Conservation (phyloP, 2,797 vertebrate genomes). For the Macropus fuliginosus region DNA sequence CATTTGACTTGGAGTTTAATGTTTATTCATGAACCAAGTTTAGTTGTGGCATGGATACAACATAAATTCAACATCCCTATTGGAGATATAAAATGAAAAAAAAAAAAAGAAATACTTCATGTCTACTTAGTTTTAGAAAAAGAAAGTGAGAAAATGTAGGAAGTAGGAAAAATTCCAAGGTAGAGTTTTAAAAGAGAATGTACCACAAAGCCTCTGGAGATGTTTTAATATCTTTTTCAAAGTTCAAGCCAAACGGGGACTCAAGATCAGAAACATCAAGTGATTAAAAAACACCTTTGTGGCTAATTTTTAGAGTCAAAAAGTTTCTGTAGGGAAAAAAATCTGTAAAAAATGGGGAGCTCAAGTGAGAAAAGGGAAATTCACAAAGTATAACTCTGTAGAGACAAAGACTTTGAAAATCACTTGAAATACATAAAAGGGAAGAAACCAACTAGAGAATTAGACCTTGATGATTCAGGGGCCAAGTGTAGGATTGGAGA, state of each 20-base stretch:
- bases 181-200: conserved; percentile 56
- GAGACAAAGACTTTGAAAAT: not conserved
- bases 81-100: not conserved
- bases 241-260: conserved; percentile 42
- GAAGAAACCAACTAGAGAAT: not conserved
- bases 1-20: not conserved
- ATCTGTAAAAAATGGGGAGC: conserved; percentile 14
- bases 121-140: conserved; percentile 41
- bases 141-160: conserved; percentile 28
- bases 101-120: conserved; percentile 39
- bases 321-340: conserved; percentile 44
- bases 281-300: conserved; percentile 41
- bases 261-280: conserved; percentile 51
- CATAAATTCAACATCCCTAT: conserved; percentile 16
- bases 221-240: conserved; percentile 53
- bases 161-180: conserved; percentile 43
- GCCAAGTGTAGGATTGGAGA: not conserved
- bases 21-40: not conserved
- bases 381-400: conserved; percentile 31
- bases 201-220: not conserved
- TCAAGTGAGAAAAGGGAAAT: not conserved
- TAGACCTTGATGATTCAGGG: not conserved
- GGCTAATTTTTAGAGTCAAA: conserved; percentile 57
- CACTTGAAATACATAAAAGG: conserved; percentile 14
- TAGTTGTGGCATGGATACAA: not conserved